Base-by-base conservation (phyloP, 2,113 vertebrate species). In the Cyprinodon tularosa region DNA sequence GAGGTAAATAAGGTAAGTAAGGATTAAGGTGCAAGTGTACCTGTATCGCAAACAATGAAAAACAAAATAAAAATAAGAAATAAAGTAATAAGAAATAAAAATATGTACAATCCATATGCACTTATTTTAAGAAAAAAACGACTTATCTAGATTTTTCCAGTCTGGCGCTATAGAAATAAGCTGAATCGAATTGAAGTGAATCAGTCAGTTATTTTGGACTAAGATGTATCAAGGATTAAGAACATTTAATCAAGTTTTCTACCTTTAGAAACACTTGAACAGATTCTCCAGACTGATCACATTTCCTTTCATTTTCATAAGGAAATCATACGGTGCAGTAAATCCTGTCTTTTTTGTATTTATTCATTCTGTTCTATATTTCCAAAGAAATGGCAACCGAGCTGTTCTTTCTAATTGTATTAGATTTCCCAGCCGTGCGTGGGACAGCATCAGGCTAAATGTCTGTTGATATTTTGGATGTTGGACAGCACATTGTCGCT, bases 401-500 rank as follows among this genome's bases (percentile, higher is more conserved):
- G 36, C 9, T 5, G 1, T 59, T 14, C 1, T 72, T 14, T 62
- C 61, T 62, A 68, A 71, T 59, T 36, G 0, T 12, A 36, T 57
- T 59, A 48, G 12, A 48, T 71, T 20, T 66, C 45, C 37, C 50
- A 40, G 68, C 74, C 0, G 70, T 2, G 2, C 0, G 60, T 45
- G 17, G 60, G 9, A 10, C 29, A 39, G 20, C 70, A 68, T 40
- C 45, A 4, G 4, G 0, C 17, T 0, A 47, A 39, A 76, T 38
- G 17, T 53, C 44, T 66, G 69, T 68, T 73, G 66, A 66, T 61
- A 70, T 69, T 78, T 61, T 47, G 63, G 75, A 83, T 53, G 45
- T 37, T 39, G 45, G 62, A 29, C 62, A n/a, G 66, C 66, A 73
- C 78, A 84, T 59, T 38, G n/a, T 72, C 13, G 67, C 47, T 75